phyloP scores from a whole-genome alignment of 1,140 invertebrate genomes.

The Phocides pigmalion region DNA sequence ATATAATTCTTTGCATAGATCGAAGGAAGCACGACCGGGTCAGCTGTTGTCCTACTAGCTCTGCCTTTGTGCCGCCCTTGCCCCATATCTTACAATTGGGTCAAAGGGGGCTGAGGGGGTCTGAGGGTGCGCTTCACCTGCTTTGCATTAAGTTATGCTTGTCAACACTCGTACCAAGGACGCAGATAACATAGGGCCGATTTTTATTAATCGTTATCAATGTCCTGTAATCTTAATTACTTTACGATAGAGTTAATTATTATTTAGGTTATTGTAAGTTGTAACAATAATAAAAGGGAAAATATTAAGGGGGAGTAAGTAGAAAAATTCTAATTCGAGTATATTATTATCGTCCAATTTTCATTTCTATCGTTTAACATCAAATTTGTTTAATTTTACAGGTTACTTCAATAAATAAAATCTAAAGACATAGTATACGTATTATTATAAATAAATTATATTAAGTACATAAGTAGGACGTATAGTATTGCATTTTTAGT shows the following conservation, averaged over 20 bases:
- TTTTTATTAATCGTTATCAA: constrained; percentile 30
- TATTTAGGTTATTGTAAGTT: not conserved
- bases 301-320: no score
- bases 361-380: no score
- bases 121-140: constrained; percentile 3
- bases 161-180: constrained; percentile 25
- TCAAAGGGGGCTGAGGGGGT: constrained; percentile 20
- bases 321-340: no score
- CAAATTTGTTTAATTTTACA: no score
- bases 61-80: constrained; percentile 25
- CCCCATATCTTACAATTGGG: constrained; percentile 33
- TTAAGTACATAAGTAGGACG: no score
- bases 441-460: no score
- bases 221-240: constrained; percentile 17
- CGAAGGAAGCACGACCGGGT: constrained; percentile 1
- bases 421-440: no score
- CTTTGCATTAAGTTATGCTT: constrained; percentile 16
- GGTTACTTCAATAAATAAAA: no score
- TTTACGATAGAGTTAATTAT: constrained; percentile 9
- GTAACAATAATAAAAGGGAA: no score
- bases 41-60: constrained; percentile 24
- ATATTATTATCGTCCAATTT: no score
- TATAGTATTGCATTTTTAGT: no score
- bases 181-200: constrained; percentile 20
- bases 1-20: not conserved